Percentiles rank a stretch among this genome's conserved stretches.
Conservation (phyloP, 2,797 vertebrate species). For the Hyperoplus immaculatus region DNA sequence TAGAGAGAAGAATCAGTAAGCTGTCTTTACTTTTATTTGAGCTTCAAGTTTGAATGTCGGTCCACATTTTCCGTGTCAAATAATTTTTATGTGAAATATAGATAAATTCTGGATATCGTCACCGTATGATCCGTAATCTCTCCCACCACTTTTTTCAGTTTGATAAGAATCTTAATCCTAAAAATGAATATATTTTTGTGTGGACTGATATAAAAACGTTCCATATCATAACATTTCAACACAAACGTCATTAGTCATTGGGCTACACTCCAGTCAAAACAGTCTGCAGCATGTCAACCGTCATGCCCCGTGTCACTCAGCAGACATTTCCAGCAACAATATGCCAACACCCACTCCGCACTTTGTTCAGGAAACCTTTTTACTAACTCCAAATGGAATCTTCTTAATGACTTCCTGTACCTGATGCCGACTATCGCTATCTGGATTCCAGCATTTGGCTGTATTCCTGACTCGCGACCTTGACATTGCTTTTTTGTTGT, state of each 20-base stretch:
- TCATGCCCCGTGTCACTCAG: constrained; percentile 78
- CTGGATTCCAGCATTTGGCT: constrained; percentile 46
- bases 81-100: neutral
- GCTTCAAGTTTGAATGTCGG: neutral
- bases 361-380: constrained; percentile 79
- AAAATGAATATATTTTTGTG: neutral
- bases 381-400: constrained; percentile 77
- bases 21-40: constrained; percentile 20
- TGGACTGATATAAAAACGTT: neutral
- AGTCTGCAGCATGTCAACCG: constrained; percentile 59
- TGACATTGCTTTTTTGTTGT: constrained; percentile 27
- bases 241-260: constrained; percentile 30
- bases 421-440: constrained; percentile 40
- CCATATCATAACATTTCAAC: constrained; percentile 8
- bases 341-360: constrained; percentile 71
- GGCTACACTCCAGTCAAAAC: constrained; percentile 73
- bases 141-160: neutral
- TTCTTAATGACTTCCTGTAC: constrained; percentile 82
- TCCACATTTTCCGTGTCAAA: neutral
- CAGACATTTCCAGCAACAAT: constrained; percentile 83
- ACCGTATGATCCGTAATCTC: neutral
- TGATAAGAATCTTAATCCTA: neutral
- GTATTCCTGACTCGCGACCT: constrained; percentile 40
- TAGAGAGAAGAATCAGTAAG: neutral
- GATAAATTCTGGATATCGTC: neutral